phyloP scores from a whole-genome alignment of 2,888 invertebrate species.

The Himalopsyche anomala region DNA sequence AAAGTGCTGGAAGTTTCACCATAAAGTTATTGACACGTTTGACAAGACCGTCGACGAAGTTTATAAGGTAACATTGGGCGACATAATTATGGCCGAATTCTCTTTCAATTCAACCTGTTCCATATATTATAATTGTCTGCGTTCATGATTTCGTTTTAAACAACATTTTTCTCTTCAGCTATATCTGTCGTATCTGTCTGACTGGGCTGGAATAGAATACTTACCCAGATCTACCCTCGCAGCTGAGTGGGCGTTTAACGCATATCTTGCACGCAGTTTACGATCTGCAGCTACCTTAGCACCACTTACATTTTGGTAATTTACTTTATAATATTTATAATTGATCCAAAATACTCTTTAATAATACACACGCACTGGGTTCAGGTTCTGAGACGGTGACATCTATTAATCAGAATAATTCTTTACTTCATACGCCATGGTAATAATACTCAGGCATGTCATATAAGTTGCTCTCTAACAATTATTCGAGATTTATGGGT shows the following conservation, averaged over 20 bases:
- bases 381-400: background rate
- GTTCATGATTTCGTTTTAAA: background rate
- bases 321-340: background rate
- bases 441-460: background rate
- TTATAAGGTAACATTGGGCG: slow-evolving; percentile 77
- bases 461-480: too few species aligned
- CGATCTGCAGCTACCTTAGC: slow-evolving; percentile 85
- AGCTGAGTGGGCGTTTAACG: slow-evolving; percentile 92
- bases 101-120: slow-evolving; percentile 45
- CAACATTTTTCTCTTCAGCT: slow-evolving; percentile 74
- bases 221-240: slow-evolving; percentile 87
- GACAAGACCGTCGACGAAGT: slow-evolving; percentile 86
- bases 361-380: background rate
- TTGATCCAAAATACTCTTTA: background rate
- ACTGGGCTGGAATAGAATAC: slow-evolving; percentile 86
- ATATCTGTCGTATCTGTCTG: slow-evolving; percentile 90
- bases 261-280: slow-evolving; percentile 86
- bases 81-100: slow-evolving; percentile 27
- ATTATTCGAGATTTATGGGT: too few species aligned
- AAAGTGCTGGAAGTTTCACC: slow-evolving; percentile 73
- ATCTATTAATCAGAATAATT: background rate
- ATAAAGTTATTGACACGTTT: slow-evolving; percentile 82
- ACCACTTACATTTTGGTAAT: slow-evolving; percentile 85
- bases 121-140: background rate
- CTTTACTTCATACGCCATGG: background rate